phyloP scores from a whole-genome alignment of 2,888 invertebrate species.

The Drosophila multiciliata region DNA sequence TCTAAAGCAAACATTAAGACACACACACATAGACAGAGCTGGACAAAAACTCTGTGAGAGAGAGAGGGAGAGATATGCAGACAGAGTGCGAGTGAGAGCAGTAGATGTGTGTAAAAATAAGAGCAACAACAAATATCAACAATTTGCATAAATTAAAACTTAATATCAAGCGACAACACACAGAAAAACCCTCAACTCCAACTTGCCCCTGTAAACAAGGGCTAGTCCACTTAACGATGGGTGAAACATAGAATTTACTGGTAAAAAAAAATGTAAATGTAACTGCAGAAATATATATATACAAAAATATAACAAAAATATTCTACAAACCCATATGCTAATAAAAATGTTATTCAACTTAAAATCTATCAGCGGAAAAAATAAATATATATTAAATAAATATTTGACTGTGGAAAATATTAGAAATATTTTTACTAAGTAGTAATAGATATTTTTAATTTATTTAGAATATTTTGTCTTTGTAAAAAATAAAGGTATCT shows the following conservation, averaged over 20 bases:
- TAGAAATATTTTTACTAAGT: not conserved
- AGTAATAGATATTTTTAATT: not conserved
- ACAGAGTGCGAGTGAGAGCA: constrained; percentile 15
- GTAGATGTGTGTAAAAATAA: constrained; percentile 40
- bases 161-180: constrained; percentile 62
- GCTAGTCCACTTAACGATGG: constrained; percentile 9
- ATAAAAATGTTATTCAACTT: too few species aligned
- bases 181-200: constrained; percentile 2
- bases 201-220: not conserved
- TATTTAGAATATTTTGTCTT: not conserved
- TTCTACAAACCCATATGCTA: not conserved
- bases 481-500: too few species aligned
- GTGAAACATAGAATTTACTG: not conserved
- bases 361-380: not conserved
- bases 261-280: not conserved
- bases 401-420: not conserved
- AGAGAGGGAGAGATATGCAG: not conserved
- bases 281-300: not conserved
- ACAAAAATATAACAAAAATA: not conserved
- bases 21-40: constrained; percentile 36
- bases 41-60: constrained; percentile 6
- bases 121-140: constrained; percentile 73
- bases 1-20: constrained; percentile 65
- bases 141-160: constrained; percentile 84
- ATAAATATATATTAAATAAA: not conserved